Conservation (phyloP, 2,888 invertebrate species). For the Halocaridina rubra region DNA sequence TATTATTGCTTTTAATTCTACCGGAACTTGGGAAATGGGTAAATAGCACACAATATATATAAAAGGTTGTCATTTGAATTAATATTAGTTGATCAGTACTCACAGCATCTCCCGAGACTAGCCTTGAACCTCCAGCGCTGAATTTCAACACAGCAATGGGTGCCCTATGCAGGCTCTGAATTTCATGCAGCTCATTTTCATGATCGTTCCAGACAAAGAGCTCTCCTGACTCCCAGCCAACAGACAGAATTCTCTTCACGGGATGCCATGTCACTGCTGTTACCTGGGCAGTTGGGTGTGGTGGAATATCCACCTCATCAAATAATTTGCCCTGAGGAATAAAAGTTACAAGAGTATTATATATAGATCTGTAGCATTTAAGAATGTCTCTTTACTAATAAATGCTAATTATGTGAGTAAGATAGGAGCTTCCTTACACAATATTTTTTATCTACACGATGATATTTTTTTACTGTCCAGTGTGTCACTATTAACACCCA, state of each 20-base stretch:
- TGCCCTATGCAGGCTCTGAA: conserved; percentile 70
- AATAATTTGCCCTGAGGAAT: conserved; percentile 55
- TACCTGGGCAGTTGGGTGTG: conserved; percentile 82
- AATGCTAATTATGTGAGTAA: too few species aligned
- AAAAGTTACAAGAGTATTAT: neutral
- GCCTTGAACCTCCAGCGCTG: conserved; percentile 84
- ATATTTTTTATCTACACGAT: too few species aligned
- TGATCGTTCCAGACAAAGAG: conserved; percentile 83
- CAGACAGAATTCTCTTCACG: conserved; percentile 80
- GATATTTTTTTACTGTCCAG: too few species aligned
- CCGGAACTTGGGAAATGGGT: too few species aligned
- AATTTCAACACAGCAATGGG: conserved; percentile 73
- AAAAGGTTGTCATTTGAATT: neutral
- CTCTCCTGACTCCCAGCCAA: conserved; percentile 94
- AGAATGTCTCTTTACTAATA: too few species aligned
- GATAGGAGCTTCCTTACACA: too few species aligned
- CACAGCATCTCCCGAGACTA: conserved; percentile 87
- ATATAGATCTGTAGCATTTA: too few species aligned
- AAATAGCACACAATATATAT: neutral
- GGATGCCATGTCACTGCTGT: conserved; percentile 92
- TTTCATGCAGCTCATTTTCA: conserved; percentile 66
- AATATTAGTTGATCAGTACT: too few species aligned
- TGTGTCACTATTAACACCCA: too few species aligned
- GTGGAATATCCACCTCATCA: conserved; percentile 81
- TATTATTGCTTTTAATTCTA: too few species aligned